phyloP scores from a whole-genome alignment of 2,113 vertebrate species.

The Trematomus loennbergii region DNA sequence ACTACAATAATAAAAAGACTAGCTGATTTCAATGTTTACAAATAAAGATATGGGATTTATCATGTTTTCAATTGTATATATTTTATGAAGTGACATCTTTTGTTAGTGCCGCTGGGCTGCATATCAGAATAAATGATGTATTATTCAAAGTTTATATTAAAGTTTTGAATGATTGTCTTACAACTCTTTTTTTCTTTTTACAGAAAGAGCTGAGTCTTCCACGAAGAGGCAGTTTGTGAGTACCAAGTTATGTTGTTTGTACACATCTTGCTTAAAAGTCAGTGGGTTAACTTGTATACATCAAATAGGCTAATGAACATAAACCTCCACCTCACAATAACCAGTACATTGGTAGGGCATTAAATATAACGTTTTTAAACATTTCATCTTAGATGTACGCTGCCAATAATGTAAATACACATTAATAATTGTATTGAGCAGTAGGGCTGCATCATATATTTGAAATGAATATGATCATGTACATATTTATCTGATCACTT shows the following conservation, averaged over 20 bases:
- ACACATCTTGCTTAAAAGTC: background rate
- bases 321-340: background rate
- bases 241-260: slow-evolving; percentile 70
- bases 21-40: background rate
- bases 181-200: slow-evolving; percentile 69
- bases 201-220: slow-evolving; percentile 99
- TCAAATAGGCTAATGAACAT: background rate
- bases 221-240: slow-evolving; percentile 98
- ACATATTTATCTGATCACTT: background rate
- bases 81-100: background rate
- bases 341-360: background rate
- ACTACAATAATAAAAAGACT: no score
- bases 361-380: background rate
- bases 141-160: background rate
- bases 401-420: background rate
- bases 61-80: background rate
- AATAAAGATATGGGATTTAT: background rate
- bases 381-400: background rate
- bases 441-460: background rate
- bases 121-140: background rate
- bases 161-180: slow-evolving; percentile 1
- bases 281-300: background rate
- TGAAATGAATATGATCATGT: background rate
- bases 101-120: background rate
- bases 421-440: background rate